Base-by-base conservation (phyloP, 2,888 invertebrate species). In the Yponomeuta evonymella region DNA sequence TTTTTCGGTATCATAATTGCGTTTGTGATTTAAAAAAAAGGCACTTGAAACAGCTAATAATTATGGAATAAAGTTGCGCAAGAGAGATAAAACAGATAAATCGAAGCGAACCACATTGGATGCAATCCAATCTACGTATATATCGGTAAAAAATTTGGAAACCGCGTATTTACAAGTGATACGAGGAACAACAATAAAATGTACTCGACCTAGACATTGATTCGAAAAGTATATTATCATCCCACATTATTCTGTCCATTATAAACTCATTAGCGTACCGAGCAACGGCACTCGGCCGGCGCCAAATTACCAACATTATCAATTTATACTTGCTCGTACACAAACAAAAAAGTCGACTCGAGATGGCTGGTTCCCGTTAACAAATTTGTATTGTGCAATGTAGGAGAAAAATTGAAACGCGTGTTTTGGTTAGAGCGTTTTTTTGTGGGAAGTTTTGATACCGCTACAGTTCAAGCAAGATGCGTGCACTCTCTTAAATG, bases 251-350 rank as follows among this genome's bases (percentile, higher is more conserved):
- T 86, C 82, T 84, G 84, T 86, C 87, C 90, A 92, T 92, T 92
- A 92, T 91, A 92, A 91, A 89, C 85, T 89, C 90, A 91, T 92
- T 91, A 91, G 90, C 86, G 86, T 87, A 86, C 86, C 90, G 89
- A 83, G 85, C 90, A 90, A 92, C 91, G 90, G 91, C 88, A 90
- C 88, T 90, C 84, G 84, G 77, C 79, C 83, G 86, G 81, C 89
- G 87, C 90, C 89, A 91, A 92, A 92, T 92, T 91, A 92, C 91
- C 89, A 86, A 85, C 90, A 92, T 91, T 91, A 92, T 90, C 90
- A 92, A 90, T 90, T 90, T 91, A 89, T 88, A 86, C 86, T 83
- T 79, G 85, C 83, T 82, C 84, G 86, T 87, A 85, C 88, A 90
- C 88, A 91, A 90, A 91, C 88, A 91, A 92, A 92, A 90, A 91